phyloP scores from a whole-genome alignment of 2,113 vertebrate genomes.

The Aleadryas rufinucha region DNA sequence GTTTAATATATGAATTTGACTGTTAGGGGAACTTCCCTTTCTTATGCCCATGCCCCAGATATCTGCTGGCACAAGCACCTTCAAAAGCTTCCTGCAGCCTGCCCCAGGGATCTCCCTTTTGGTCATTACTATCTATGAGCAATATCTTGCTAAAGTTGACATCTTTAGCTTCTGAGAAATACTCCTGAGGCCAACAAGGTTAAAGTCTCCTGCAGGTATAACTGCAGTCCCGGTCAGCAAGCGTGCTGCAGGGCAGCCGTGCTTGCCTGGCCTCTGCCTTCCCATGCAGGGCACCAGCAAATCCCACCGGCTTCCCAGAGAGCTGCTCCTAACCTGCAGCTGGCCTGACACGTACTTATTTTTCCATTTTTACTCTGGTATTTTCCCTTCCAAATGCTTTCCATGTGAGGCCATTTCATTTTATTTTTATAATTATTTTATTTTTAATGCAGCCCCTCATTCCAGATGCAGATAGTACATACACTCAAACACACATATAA shows the following conservation, averaged over 20 bases:
- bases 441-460: slow-evolving; percentile 29
- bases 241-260: background rate
- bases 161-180: background rate
- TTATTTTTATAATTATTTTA: slow-evolving; percentile 59
- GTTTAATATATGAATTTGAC: background rate
- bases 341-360: slow-evolving; percentile 30
- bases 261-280: background rate
- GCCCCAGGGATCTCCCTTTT: background rate
- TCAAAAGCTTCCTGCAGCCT: background rate
- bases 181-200: background rate
- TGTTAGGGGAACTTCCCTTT: background rate
- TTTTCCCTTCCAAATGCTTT: slow-evolving; percentile 55
- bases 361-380: slow-evolving; percentile 56
- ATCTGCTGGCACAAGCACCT: background rate
- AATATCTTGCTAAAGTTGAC: background rate
- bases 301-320: slow-evolving; percentile 9
- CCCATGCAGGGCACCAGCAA: slow-evolving; percentile 18
- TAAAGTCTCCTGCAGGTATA: background rate
- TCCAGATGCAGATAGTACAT: slow-evolving; percentile 38
- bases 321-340: slow-evolving; percentile 46
- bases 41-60: background rate
- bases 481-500: background rate
- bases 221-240: background rate
- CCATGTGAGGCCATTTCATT: slow-evolving; percentile 25
- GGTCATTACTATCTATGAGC: background rate